phyloP scores from a whole-genome alignment of 2,113 vertebrate genomes.

The Odocoileus hemionus region DNA sequence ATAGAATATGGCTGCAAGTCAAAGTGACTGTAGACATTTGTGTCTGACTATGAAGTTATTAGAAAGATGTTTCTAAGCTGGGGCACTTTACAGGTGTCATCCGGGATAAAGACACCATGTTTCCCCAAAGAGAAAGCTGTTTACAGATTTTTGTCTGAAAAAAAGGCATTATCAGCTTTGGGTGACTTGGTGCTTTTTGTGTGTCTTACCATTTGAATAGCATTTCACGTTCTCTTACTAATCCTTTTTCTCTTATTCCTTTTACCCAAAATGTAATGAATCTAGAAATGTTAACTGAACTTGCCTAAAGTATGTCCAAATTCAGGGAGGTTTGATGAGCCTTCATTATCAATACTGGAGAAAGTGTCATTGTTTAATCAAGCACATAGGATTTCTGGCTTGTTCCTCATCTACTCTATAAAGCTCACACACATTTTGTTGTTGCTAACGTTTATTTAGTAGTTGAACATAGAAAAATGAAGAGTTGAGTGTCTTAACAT shows the following conservation, averaged over 20 bases:
- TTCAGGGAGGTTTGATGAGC: background rate
- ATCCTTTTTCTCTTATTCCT: background rate
- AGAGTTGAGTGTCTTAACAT: background rate
- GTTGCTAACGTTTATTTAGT: background rate
- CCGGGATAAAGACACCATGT: background rate
- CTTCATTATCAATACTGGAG: background rate
- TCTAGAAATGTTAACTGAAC: slow-evolving; percentile 17
- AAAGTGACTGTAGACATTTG: background rate
- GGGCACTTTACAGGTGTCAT: background rate
- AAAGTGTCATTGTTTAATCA: background rate
- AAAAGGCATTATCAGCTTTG: background rate
- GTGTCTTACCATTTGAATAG: background rate
- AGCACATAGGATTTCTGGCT: background rate
- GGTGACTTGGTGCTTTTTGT: background rate
- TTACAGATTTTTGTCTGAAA: background rate
- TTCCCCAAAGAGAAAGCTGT: background rate
- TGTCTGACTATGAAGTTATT: background rate
- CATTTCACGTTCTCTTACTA: background rate
- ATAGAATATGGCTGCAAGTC: background rate
- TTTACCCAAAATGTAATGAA: background rate
- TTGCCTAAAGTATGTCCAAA: background rate
- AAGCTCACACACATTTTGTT: background rate
- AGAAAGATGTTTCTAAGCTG: background rate
- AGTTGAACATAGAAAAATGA: background rate
- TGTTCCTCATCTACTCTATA: background rate